These are phyloP conservation scores for Falco punctatus DNA, from an alignment of 2,113 vertebrate species.

Conservation along the genomic window DNA sequence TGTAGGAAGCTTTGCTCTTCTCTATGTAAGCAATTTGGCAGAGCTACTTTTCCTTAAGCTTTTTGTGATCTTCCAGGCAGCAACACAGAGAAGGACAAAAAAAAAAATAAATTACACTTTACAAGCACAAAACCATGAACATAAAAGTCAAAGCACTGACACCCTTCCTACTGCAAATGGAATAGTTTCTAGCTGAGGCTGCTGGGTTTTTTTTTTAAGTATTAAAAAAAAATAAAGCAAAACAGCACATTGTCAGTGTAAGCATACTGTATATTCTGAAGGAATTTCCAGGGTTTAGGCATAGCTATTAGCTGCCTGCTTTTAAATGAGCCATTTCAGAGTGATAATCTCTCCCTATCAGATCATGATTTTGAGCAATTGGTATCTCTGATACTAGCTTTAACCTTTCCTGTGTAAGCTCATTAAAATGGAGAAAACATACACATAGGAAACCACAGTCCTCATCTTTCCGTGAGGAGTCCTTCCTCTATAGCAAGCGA, in stretches of 20 bases:
- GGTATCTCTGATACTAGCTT: neutral
- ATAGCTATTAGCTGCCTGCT: neutral
- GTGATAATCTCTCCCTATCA: conserved; percentile 24
- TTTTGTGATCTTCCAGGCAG: neutral
- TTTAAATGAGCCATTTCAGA: conserved; percentile 12
- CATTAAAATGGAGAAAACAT: conserved; percentile 5
- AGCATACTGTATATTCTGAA: neutral
- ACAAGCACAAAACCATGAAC: neutral
- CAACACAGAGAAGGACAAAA: neutral
- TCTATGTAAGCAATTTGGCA: neutral
- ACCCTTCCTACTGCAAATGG: neutral
- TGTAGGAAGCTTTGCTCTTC: neutral
- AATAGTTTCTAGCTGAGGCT: neutral
- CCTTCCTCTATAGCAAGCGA: neutral
- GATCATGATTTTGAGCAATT: conserved; percentile 8
- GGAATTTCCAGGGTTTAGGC: neutral
- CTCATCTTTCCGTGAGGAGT: neutral
- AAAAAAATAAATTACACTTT: neutral
- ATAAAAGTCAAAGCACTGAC: neutral
- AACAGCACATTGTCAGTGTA: neutral
- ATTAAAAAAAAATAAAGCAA: neutral
- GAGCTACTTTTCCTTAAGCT: neutral
- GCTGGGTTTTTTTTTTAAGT: neutral
- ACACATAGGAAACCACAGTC: neutral
- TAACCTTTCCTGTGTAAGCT: neutral